Base-by-base conservation (phyloP, 2,888 invertebrate genomes). In the Leptinotarsa juncta region DNA sequence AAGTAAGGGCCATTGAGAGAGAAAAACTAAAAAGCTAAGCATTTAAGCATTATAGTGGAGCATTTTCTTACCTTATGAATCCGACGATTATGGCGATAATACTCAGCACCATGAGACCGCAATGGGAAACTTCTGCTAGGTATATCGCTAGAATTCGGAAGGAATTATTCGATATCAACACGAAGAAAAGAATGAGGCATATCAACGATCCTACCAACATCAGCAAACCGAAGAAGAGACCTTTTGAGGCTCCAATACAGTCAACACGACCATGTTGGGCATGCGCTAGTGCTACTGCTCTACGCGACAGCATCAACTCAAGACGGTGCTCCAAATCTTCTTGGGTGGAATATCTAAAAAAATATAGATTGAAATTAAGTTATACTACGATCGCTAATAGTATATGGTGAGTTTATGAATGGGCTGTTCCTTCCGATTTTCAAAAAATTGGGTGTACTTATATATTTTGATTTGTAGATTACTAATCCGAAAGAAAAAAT, bases 161-260 rank as follows among this genome's bases (percentile, higher is more conserved):
- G 85, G 95, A 92, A 77, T 93, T 93, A 87, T 96, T 94, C 87
- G 95, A 95, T 82, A 97, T 95, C 84, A 98, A 91, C 80, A 98
- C 97, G 90, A 97, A 97, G 94, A 97, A 98, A 80, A 97, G 92
- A 84, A 98, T 97, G 87, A 98, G 91, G 89, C 96, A 96, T 88
- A 97, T 97, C 82, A 97, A 91, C 26, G 97, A 96, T 73, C 95
- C 96, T 81, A 97, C 97, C 83, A 97, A 90, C 79, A 97, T 92
- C 76, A 97, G 91, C 70, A 97, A 91, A 83, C 97, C 97, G 88
- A 96, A 95, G 92, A 97, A 97, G 70, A 97, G 92, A 81, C 97
- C 96, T 87, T 96, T 96, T 85, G 96, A 97, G 48, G 98, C 97
- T 42, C 97, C 97, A 55, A 97, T 95, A 87, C 98, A 98, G 89